phyloP scores from a whole-genome alignment of 2,888 invertebrate genomes.

The Drosophila neutralis region DNA sequence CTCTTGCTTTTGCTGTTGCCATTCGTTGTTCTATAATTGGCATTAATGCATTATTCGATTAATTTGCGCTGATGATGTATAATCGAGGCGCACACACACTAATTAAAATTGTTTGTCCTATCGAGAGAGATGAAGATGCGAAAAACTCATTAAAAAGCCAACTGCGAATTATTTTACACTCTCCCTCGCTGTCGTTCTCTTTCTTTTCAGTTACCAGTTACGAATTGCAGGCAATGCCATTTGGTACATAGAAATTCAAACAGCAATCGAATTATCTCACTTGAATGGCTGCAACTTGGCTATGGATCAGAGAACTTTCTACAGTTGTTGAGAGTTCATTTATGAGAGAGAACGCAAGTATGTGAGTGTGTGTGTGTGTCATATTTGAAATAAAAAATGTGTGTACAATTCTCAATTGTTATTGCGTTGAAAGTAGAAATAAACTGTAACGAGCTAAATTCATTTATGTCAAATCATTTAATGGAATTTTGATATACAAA shows the following conservation, averaged over 20 bases:
- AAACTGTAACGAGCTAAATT: neutral
- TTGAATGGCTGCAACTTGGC: slow-evolving; percentile 48
- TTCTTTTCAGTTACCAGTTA: slow-evolving; percentile 39
- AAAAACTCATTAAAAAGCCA: slow-evolving; percentile 15
- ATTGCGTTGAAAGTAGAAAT: neutral
- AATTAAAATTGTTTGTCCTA: slow-evolving; percentile 71
- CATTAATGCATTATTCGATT: slow-evolving; percentile 76
- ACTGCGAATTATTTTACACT: slow-evolving; percentile 5
- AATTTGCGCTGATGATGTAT: slow-evolving; percentile 71
- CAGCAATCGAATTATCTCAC: slow-evolving; percentile 48
- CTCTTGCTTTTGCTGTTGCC: slow-evolving; percentile 11
- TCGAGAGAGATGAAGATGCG: slow-evolving; percentile 23
- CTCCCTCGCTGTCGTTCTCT: slow-evolving; percentile 16
- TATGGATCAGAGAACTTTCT: slow-evolving; percentile 43
- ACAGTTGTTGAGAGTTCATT: slow-evolving; percentile 12
- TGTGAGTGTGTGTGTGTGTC: neutral
- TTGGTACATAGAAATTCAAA: slow-evolving; percentile 48
- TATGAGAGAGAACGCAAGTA: neutral
- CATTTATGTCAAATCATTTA: neutral
- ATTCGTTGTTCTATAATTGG: slow-evolving; percentile 65
- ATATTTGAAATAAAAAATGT: neutral
- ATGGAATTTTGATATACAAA: neutral
- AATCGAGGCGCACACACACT: slow-evolving; percentile 61
- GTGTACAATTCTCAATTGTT: neutral
- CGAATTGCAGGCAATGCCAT: slow-evolving; percentile 62